Conservation (phyloP, 2,797 vertebrate species). For the Rhinoraja longicauda region DNA sequence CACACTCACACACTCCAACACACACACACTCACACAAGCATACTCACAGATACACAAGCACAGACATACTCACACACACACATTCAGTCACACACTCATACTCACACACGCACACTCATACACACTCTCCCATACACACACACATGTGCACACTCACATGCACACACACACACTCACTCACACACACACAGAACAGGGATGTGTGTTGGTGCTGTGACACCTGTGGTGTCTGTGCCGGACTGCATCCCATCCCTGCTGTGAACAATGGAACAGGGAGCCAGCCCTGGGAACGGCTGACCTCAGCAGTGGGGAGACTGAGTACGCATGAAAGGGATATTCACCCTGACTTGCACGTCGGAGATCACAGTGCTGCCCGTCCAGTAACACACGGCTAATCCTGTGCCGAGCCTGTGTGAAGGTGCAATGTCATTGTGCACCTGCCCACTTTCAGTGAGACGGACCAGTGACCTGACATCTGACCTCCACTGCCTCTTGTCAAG, state of each 20-base stretch:
- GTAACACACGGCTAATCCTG: neutral
- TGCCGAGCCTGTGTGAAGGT: neutral
- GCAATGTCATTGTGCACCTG: conserved; percentile 51
- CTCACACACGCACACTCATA: no score
- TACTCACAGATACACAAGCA: no score
- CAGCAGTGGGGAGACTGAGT: neutral
- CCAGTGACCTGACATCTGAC: conserved; percentile 51
- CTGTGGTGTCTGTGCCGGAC: neutral
- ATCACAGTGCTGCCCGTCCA: neutral
- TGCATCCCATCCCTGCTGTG: neutral
- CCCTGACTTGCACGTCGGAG: neutral
- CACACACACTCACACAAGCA: no score
- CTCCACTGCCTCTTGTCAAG: conserved; percentile 52
- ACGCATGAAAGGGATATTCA: neutral
- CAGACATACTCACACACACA: no score
- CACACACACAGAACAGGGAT: neutral
- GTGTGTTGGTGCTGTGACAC: neutral
- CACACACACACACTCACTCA: no score
- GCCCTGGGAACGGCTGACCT: neutral
- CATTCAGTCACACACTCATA: no score
- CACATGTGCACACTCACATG: no score
- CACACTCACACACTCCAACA: no score
- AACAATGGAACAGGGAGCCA: neutral
- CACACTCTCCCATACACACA: no score
- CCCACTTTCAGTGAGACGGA: conserved; percentile 48